Conservation (phyloP, 1,140 invertebrate species). For the Bombyx mori region ASM3026992v2 NC_085128.1:9683501-9684000, state of each 20-base stretch:
- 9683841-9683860: constrained; percentile 46
- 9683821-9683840: constrained; percentile 39
- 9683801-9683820: constrained; percentile 47
- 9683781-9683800: constrained; percentile 39
- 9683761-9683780: constrained; percentile 40
- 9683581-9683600: no score
- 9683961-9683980: constrained; percentile 42
- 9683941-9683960: constrained; percentile 64
- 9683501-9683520: no score
- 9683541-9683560: no score
- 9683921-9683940: constrained; percentile 69
- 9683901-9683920: constrained; percentile 57
- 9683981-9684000: not conserved
- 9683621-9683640: no score
- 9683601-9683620: no score
- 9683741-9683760: constrained; percentile 36
- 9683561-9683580: no score
- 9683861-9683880: constrained; percentile 63
- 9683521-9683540: no score
- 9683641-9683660: no score
- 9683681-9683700: no score
- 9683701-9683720: no score
- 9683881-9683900: constrained; percentile 65
- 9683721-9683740: constrained; percentile 7
- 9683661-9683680: no score